These are phyloP conservation scores for Jordanella pulchra DNA, from an alignment of 2,797 vertebrate genomes.

Conservation along the genomic window DNA sequence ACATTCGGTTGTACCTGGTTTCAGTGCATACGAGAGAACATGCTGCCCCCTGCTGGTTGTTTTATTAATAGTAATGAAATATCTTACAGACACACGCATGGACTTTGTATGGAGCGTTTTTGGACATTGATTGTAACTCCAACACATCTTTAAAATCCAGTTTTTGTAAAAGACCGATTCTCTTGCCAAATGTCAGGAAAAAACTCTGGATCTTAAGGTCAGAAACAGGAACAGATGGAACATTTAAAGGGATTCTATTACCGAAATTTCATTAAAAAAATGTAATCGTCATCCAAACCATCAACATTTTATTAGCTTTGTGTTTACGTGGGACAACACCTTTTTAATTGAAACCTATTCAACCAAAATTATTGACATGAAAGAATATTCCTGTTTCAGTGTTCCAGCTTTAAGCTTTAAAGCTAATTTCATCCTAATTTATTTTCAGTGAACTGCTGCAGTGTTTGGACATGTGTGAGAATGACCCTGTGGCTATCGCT, in stretches of 20 bases:
- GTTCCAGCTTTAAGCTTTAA: neutral
- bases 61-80: neutral
- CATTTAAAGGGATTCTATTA: neutral
- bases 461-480: slow-evolving; percentile 90
- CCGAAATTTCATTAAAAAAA: neutral
- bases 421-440: neutral
- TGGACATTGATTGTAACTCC: neutral
- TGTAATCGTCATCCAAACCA: neutral
- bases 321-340: neutral
- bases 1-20: slow-evolving; percentile 12
- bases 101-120: neutral
- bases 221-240: neutral
- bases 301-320: neutral
- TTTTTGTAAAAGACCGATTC: neutral
- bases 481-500: slow-evolving; percentile 91
- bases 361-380: neutral
- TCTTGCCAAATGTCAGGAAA: neutral
- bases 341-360: neutral
- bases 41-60: slow-evolving; percentile 59
- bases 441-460: slow-evolving; percentile 89
- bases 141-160: neutral
- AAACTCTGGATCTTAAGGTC: neutral
- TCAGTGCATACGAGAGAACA: slow-evolving; percentile 8
- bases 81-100: neutral
- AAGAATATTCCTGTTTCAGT: neutral